Percentiles rank a stretch among this genome's conserved stretches.
Evolutionary conservation across 2,888 invertebrate species (phyloP).

Genomic region (Hecatera dysodea): DNA sequence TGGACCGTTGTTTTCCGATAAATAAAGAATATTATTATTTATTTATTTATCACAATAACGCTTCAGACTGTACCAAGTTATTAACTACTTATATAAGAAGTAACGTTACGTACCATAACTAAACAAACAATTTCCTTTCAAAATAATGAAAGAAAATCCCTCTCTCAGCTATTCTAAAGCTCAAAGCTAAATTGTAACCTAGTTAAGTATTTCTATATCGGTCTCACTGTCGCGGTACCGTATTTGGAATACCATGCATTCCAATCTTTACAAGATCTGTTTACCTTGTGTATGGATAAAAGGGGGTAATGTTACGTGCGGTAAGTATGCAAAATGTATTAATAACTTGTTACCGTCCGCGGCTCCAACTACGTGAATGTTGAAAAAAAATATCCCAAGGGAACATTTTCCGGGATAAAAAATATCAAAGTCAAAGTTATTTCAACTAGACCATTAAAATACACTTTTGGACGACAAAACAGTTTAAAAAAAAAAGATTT

Average conservation of each 20-base stretch:
- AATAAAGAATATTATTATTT: no score
- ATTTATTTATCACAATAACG: not conserved
- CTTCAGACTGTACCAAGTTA: not conserved
- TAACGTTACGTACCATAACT: not conserved
- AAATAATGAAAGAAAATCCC: constrained; percentile 34
- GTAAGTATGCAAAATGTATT: not conserved
- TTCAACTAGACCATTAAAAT: no score
- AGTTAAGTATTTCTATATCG: constrained; percentile 42
- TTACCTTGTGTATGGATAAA: constrained; percentile 45
- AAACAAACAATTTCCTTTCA: constrained; percentile 10
- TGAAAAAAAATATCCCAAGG: no score
- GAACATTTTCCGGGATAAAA: no score
- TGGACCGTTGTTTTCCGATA: no score
- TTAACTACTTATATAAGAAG: not conserved
- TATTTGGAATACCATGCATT: constrained; percentile 48
- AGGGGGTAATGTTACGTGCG: constrained; percentile 20
- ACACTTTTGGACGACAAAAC: no score
- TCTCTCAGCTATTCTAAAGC: constrained; percentile 27
- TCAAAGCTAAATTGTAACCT: constrained; percentile 46
- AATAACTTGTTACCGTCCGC: no score
- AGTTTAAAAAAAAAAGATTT: no score
- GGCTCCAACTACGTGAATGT: no score
- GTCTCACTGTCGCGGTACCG: constrained; percentile 28
- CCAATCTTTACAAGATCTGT: constrained; percentile 51
- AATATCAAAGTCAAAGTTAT: no score